A percentile compares a stretch with the other conserved stretches of the same genome.
Evolutionary conservation across 2,888 invertebrate species (phyloP).

Genomic region (Autographa gamma): DNA sequence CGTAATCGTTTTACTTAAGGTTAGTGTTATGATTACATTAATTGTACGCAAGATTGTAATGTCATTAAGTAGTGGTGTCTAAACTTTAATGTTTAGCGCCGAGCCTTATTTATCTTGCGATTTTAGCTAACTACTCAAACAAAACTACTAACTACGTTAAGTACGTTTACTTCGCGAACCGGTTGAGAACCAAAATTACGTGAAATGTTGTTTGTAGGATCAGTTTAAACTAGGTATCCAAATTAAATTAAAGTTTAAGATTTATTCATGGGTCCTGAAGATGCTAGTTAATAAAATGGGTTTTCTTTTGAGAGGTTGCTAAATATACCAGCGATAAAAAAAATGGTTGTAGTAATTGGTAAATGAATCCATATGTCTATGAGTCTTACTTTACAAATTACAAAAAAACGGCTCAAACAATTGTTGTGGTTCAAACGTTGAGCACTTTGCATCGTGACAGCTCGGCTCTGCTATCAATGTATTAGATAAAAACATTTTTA

Average conservation of each 20-base stretch:
- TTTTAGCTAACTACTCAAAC: slow-evolving; percentile 28
- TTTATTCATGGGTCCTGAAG: not conserved
- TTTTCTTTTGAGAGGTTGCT: not conserved
- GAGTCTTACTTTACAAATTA: no score
- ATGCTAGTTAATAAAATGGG: not conserved
- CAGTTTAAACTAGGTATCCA: slow-evolving; percentile 1
- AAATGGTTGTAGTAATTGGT: no score
- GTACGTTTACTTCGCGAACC: not conserved
- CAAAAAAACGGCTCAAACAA: no score
- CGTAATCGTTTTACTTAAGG: not conserved
- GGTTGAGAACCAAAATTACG: not conserved
- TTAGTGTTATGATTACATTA: not conserved
- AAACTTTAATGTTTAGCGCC: slow-evolving; percentile 38
- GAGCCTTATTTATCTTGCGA: slow-evolving; percentile 46
- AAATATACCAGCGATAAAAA: no score
- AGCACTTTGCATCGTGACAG: no score
- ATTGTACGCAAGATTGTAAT: slow-evolving; percentile 23
- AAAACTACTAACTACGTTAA: slow-evolving; percentile 1
- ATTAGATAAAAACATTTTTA: not conserved
- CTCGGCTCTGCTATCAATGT: not conserved
- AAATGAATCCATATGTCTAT: no score
- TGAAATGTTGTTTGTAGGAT: not conserved
- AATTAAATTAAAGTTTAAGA: not conserved
- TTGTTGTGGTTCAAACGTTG: no score
- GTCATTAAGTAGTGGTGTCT: slow-evolving; percentile 32